Evolutionary conservation across 2,797 vertebrate species (phyloP), one percentile per base, ranked within the genome.

Genomic region (Trichosurus vulpecula): DNA sequence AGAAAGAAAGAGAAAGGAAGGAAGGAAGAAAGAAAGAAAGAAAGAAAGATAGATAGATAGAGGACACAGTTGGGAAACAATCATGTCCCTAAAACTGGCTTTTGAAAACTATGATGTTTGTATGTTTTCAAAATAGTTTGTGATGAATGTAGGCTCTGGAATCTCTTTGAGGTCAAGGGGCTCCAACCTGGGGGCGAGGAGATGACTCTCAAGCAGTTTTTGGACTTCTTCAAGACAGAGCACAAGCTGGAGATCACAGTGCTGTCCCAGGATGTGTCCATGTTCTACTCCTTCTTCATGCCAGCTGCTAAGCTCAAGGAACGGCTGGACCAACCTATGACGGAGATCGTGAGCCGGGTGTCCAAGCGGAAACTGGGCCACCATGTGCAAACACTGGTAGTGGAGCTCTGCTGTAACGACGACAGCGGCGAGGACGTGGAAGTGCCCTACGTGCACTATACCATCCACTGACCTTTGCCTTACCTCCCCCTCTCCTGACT

Each of bases 271-370:
- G 99, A 99, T 55, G 99, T 99, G 94, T 99, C 99, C 66, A 99
- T 99, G 99, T 99, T 99, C 47, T 99, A 99, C 97, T 99, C 99
- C 47, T 99, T 99, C 98, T 99, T 99, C 98, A 99, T 99, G 99
- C 99, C 99, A 95, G 99, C 99, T 11, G 99, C 99, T 98, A 99
- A 99, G 98, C 99, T 99, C 92, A 99, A 99, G 97, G 99, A 99
- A 97, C 99, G 99, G 94, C 99, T 99, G 97, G 99, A 99, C 94
- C 99, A 99, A 94, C 99, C 99, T 98, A 99, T 99, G 99, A 99
- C 99, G 0, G 99, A 99, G 98, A 99, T 99, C 9, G 99, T 99
- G 95, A 99, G 99, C 0, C 99, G 99, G 97, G 99, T 99, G 97
- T 99, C 99, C 47, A 99, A 99, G 99, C 99, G 99, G 99, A 99